Base-by-base conservation (phyloP, 2,113 vertebrate species). In the Diadophis punctatus region DNA sequence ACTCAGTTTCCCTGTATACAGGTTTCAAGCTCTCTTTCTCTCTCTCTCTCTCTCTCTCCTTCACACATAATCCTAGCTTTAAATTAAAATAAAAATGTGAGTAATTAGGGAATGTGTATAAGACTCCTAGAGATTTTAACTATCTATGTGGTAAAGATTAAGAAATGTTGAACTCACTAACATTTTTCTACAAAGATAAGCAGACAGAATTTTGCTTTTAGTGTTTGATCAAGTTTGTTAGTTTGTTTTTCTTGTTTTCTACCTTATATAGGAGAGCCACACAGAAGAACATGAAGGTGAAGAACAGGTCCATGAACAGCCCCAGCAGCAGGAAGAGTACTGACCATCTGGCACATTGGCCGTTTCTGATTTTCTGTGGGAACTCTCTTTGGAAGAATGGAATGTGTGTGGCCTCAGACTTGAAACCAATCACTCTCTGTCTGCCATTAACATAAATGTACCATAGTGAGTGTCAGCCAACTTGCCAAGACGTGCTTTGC, bases 321-420 rank as follows among this genome's bases (percentile, higher is more conserved):
- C 97, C 94, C 97, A 97, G 92, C 98, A 98, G 95, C 98, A 99
- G 95, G 99, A 99, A 95, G 99, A 99, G 97, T 99, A 99, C 98
- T 99, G 98, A 99, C 95, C 93, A 25, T 14, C 95, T 91, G 56
- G 96, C 98, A 90, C 93, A 97, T 97, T 94, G 95, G 97, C 97
- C 96, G 95, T 95, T 97, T 98, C 96, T 97, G 96, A 89, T 97
- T 98, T 97, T 97, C 97, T 95, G 95, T 98, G 98, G 98, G 98
- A 97, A 99, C 98, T 98, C 97, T 97, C 96, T 98, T 98, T 98
- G 96, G 96, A 97, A 98, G 98, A 98, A 98, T 93, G 96, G 98
- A 98, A 98, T 97, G 96, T 97, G 98, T 97, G 98, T 97, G 97
- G 98, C 97, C 98, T 98, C 97, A 97, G 97, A 97, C 97, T 97